A percentile compares a stretch with the other conserved stretches of the same genome.
These are phyloP conservation scores for Hafferia zeledoni DNA, from an alignment of 2,797 vertebrate genomes.

Conservation along the genomic window DNA sequence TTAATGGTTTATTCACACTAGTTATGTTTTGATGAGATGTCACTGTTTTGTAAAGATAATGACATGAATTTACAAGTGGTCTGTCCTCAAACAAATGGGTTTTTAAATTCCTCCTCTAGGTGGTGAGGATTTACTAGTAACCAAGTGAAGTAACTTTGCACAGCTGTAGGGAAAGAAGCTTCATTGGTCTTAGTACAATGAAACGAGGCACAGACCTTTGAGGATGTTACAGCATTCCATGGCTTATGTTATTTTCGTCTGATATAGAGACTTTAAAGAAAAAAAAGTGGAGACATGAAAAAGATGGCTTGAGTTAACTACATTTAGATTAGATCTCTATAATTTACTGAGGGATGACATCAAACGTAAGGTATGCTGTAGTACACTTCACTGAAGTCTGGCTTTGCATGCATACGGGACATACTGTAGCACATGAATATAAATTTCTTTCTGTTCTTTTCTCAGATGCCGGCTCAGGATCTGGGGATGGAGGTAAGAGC, in stretches of 20 bases:
- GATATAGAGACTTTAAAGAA: not conserved
- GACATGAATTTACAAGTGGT: not conserved
- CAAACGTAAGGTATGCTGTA: not conserved
- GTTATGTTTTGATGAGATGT: not conserved
- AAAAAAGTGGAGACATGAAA: not conserved
- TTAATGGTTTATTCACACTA: not conserved
- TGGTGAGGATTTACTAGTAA: not conserved
- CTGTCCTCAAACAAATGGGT: not conserved
- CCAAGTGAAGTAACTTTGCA: not conserved
- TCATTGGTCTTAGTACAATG: not conserved
- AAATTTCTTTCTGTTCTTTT: conserved; percentile 68
- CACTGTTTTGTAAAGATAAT: not conserved
- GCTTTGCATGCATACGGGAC: conserved; percentile 3
- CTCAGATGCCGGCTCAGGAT: conserved; percentile 95
- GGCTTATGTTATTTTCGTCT: not conserved
- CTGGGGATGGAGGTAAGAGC: conserved; percentile 94
- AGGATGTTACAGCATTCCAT: not conserved
- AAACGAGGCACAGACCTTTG: not conserved
- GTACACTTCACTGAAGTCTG: not conserved
- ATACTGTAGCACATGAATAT: not conserved
- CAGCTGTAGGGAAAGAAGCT: not conserved
- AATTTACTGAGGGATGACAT: conserved; percentile 52
- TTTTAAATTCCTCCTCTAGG: not conserved
- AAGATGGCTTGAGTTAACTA: not conserved
- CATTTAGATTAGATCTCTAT: conserved; percentile 23